phyloP scores from a whole-genome alignment of 2,888 invertebrate species.

The Gymnocheta viridis region DNA sequence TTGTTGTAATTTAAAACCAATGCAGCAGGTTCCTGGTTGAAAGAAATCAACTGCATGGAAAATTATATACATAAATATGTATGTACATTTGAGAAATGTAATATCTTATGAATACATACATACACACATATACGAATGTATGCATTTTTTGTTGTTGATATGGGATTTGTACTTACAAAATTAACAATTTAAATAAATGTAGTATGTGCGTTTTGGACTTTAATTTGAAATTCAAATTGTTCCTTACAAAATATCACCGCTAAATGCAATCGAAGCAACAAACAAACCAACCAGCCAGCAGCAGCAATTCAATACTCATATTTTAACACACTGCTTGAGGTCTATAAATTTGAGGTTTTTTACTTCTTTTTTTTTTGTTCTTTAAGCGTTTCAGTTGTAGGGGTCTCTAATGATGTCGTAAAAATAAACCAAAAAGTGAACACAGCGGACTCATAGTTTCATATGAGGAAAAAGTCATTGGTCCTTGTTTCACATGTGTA shows the following conservation, averaged over 20 bases:
- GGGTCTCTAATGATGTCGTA: conserved; percentile 49
- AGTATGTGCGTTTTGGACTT: conserved; percentile 27
- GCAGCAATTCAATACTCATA: conserved; percentile 57
- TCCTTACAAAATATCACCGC: conserved; percentile 44
- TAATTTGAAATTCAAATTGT: conserved; percentile 63
- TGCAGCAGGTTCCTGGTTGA: conserved; percentile 68
- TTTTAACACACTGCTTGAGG: conserved; percentile 65
- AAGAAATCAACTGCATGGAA: conserved; percentile 29
- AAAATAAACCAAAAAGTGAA: conserved; percentile 31
- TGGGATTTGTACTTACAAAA: conserved; percentile 47
- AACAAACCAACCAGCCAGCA: conserved; percentile 4
- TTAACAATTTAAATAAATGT: conserved; percentile 60
- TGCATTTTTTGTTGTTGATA: conserved; percentile 23
- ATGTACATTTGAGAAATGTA: background rate
- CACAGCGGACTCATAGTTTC: background rate
- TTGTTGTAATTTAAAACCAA: conserved; percentile 61
- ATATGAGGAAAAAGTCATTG: conserved; percentile 53
- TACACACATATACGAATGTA: background rate
- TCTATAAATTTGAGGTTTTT: conserved; percentile 40
- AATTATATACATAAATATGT: background rate
- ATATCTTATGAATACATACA: background rate
- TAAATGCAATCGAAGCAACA: conserved; percentile 14
- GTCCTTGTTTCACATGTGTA: conserved; percentile 67
- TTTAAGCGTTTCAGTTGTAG: conserved; percentile 55
- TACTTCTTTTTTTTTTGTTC: background rate